phyloP scores from a whole-genome alignment of 2,888 invertebrate species.

The Leptogaster cylindrica region DNA sequence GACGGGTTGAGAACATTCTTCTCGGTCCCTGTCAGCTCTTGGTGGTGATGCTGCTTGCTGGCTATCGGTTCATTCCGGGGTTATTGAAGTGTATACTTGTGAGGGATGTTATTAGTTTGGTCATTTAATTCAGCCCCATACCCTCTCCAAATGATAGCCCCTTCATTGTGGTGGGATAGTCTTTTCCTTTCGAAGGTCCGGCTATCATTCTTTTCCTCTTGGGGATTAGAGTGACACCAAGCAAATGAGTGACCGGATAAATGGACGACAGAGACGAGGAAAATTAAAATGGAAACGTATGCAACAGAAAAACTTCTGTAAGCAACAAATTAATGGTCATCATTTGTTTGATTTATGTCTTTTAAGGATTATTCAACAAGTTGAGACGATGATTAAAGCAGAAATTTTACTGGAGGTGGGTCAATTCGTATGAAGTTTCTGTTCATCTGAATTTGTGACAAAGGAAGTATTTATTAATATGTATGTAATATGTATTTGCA shows the following conservation, averaged over 20 bases:
- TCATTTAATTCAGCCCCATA: slow-evolving; percentile 35
- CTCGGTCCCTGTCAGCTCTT: too few species aligned
- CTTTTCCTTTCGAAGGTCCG: slow-evolving; percentile 23
- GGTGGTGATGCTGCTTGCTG: too few species aligned
- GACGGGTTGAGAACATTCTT: slow-evolving; percentile 34
- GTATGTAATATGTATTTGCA: too few species aligned
- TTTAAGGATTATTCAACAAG: slow-evolving; percentile 24
- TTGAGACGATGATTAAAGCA: too few species aligned
- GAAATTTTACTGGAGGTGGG: too few species aligned
- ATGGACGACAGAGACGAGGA: slow-evolving; percentile 27
- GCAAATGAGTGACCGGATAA: slow-evolving; percentile 40
- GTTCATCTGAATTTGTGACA: too few species aligned
- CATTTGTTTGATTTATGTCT: slow-evolving; percentile 21
- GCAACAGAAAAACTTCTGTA: slow-evolving; percentile 19
- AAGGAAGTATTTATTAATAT: too few species aligned
- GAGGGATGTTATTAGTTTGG: slow-evolving; percentile 45
- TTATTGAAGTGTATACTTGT: slow-evolving; percentile 25
- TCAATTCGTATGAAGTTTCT: too few species aligned
- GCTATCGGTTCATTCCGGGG: neutral
- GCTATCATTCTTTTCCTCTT: slow-evolving; percentile 29
- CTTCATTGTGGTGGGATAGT: neutral
- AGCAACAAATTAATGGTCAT: slow-evolving; percentile 25
- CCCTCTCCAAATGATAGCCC: neutral
- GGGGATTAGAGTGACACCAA: slow-evolving; percentile 44
- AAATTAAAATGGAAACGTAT: slow-evolving; percentile 36